Evolutionary conservation across 2,797 vertebrate genomes (phyloP), one percentile per base, ranked within the genome.

Genomic region (Arnoldichthys spilopterus): DNA sequence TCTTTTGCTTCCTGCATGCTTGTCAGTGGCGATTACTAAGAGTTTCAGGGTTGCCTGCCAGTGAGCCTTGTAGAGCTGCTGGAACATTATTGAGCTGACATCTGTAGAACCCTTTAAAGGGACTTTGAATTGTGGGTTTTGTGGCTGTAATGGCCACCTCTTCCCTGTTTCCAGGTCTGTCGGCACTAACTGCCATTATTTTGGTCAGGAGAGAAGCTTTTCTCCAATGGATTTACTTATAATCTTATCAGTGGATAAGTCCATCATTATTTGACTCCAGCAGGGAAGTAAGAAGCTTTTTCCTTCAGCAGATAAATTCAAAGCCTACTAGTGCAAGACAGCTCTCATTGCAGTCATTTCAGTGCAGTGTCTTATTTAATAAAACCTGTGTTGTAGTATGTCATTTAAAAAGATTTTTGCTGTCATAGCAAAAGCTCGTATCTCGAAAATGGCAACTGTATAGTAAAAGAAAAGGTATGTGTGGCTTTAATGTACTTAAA

Each of bases 71-170:
- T 85, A 56, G 82, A 83, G 49, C 71, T 73, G 28, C 73, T 56
- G 70, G 28, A 72, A 75, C 82, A 79, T 81, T 83, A 85, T 85
- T 85, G 74, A 77, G 77, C 24, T 82, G 84, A 83, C 84, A 77
- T 81, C 58, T 85, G 76, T 73, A 77, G 82, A 85, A 77, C 68
- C 66, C 63, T 70, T 81, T 72, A 76, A 67, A 83, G 74, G 64
- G 45, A 62, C 69, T 61, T 51, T 79, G 84, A 85, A 81, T 76
- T 83, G 76, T 66, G 67, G 72, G 30, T 76, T 68, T 63, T 71
- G 26, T 77, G 64, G 40, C 56, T 78, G 56, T 68, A 72, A 72
- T 77, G 24, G 18, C 61, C 74, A 72, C 69, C 56, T 34, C 51
- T 53, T 26, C 16, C 20, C 62, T 40, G 3, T 56, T 45, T 63